Percentiles rank a stretch among this genome's conserved stretches.
These are phyloP conservation scores for Hyperoodon ampullatus DNA, from an alignment of 2,113 vertebrate species.

Conservation along the genomic window DNA sequence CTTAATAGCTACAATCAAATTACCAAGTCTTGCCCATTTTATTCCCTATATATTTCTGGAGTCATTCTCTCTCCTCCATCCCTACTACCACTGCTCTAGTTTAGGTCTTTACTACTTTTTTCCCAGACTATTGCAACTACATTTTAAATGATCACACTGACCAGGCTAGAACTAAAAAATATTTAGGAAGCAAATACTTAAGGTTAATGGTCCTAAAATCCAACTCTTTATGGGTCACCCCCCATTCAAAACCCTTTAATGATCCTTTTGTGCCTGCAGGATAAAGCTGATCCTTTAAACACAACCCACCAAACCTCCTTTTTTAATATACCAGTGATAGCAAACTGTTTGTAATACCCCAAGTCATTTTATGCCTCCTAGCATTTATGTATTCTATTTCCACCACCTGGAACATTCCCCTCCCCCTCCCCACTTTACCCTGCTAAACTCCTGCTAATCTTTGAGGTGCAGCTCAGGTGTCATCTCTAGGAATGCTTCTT, in stretches of 20 bases:
- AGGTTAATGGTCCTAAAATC: background rate
- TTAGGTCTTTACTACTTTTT: background rate
- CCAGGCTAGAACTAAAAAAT: background rate
- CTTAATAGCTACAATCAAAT: background rate
- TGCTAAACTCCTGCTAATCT: background rate
- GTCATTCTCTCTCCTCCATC: background rate
- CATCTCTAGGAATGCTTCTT: background rate
- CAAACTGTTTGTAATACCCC: background rate
- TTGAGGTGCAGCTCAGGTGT: background rate
- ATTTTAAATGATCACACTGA: slow-evolving; percentile 7
- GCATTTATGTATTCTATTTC: background rate
- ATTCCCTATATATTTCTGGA: background rate
- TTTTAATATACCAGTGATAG: background rate
- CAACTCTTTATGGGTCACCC: background rate
- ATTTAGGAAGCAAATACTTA: background rate
- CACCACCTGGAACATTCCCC: background rate
- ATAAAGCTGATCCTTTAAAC: slow-evolving; percentile 37
- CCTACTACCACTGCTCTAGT: background rate
- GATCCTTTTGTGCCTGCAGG: background rate
- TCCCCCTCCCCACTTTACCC: background rate
- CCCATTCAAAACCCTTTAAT: slow-evolving; percentile 6
- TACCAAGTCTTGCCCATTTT: background rate
- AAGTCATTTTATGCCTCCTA: background rate
- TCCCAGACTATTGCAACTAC: background rate
- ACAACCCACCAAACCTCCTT: background rate